Base-by-base conservation (phyloP, 2,113 vertebrate species). In the Passer montanus region DNA sequence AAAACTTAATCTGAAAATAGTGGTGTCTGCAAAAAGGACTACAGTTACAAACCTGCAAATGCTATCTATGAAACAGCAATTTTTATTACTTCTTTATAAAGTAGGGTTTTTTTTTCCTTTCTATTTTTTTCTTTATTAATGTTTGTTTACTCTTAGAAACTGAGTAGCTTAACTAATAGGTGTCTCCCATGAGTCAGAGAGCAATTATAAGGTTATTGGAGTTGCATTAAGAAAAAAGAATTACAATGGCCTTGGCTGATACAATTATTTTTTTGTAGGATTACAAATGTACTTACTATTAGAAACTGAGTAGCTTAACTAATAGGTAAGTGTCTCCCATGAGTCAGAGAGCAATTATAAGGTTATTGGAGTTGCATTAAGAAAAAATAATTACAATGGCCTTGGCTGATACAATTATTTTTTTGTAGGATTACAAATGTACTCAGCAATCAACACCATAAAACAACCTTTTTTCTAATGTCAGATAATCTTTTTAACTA, bases 61-160 rank as follows among this genome's bases (percentile, higher is more conserved):
- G 23, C 20, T 85, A 15, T 35, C 28, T 46, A 8, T 55, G 64
- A 84, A 74, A 4, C 6, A 69, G 50, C 2, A 47, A 10, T 62
- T 73, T 86, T 81, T 81, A 44, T 60, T 66, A 5, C 18, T 81
- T 82, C 7, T 12, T 78, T 63, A 33, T 35, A 33, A 10, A 50
- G 2, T 28, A 22, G 13, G 2, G 0, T 1, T 24, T 26, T 30
- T 43, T 27, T 35, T 30, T 17, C 1, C 1, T 26, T 58, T 30
- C 5, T 33, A 66, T 9, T 41, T n/a, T 22, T 24, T 52, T 53
- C 31, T 59, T 66, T 37, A 39, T 70, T 66, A 89, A 56, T 67
- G 26, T 35, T 31, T 47, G n/a, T 28, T 85, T 50, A n/a, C n/a
- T n/a, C n/a, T 75, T 59, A 77, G 27, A 78, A 93, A 59, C 16